These are phyloP conservation scores for Copsychus sechellarum DNA, from an alignment of 2,113 vertebrate genomes.

Conservation along the genomic window DNA sequence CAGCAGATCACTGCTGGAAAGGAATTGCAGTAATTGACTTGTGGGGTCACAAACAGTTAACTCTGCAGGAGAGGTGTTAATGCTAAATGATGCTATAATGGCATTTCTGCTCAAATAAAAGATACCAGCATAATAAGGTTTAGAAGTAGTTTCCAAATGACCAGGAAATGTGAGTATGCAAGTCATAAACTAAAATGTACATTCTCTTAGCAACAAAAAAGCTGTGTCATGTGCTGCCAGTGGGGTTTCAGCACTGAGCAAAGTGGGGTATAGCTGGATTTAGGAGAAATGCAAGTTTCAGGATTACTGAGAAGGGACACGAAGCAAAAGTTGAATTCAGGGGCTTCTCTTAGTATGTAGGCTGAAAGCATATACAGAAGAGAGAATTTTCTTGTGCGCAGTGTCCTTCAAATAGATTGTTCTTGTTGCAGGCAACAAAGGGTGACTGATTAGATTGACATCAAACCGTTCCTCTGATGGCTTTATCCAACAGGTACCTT, in stretches of 20 bases:
- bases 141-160: neutral
- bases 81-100: neutral
- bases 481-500: neutral
- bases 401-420: neutral
- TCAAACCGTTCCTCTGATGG: neutral
- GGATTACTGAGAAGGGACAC: neutral
- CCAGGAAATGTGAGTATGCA: neutral
- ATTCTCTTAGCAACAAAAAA: neutral
- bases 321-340: rapidly evolving
- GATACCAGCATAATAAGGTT: neutral
- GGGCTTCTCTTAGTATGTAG: rapidly evolving
- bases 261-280: neutral
- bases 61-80: conserved; percentile 20
- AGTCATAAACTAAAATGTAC: rapidly evolving
- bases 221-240: neutral
- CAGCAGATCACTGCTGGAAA: neutral
- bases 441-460: neutral
- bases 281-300: neutral
- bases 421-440: neutral
- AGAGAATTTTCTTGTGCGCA: rapidly evolving
- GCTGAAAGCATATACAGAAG: neutral
- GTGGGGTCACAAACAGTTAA: conserved; percentile 23
- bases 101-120: neutral
- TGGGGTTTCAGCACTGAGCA: neutral
- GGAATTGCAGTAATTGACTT: neutral